A percentile compares a stretch with the other conserved stretches of the same genome.
These are phyloP conservation scores for Enoplosus armatus DNA, from an alignment of 2,797 vertebrate species.

Conservation along the genomic window DNA sequence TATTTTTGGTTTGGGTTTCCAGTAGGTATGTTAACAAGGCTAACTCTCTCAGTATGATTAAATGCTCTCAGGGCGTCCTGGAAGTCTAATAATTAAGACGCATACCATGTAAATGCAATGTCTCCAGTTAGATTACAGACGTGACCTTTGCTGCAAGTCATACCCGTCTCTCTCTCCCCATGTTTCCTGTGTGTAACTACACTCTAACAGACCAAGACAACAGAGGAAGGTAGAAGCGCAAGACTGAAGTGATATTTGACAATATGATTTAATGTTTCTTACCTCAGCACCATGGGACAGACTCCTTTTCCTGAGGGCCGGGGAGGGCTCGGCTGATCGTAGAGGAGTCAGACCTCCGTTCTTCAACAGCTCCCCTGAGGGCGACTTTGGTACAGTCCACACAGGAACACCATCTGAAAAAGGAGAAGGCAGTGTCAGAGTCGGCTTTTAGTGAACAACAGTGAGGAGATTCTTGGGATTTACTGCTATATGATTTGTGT, in stretches of 20 bases:
- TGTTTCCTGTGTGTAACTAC: constrained; percentile 2
- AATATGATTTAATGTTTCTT: constrained; percentile 54
- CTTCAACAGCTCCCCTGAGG: constrained; percentile 91
- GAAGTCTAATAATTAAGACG: background rate
- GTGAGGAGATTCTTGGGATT: background rate
- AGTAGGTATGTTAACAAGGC: background rate
- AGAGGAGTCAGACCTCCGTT: constrained; percentile 90
- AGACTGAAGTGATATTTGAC: constrained; percentile 3
- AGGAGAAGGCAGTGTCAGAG: constrained; percentile 51
- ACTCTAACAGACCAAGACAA: background rate
- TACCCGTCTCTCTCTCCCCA: background rate
- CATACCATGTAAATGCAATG: no score
- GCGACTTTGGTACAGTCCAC: constrained; percentile 93
- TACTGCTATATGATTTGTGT: background rate
- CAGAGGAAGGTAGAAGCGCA: background rate
- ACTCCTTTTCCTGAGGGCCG: constrained; percentile 83
- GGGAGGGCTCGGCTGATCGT: constrained; percentile 87
- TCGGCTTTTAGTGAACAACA: constrained; percentile 8
- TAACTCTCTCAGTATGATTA: background rate
- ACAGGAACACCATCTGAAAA: constrained; percentile 91
- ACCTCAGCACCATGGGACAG: constrained; percentile 88
- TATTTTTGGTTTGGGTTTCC: no score
- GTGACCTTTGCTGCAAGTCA: no score
- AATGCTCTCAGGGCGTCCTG: background rate
- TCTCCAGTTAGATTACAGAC: no score